phyloP scores from a whole-genome alignment of 2,797 vertebrate genomes.

The Aldrovandia affinis region DNA sequence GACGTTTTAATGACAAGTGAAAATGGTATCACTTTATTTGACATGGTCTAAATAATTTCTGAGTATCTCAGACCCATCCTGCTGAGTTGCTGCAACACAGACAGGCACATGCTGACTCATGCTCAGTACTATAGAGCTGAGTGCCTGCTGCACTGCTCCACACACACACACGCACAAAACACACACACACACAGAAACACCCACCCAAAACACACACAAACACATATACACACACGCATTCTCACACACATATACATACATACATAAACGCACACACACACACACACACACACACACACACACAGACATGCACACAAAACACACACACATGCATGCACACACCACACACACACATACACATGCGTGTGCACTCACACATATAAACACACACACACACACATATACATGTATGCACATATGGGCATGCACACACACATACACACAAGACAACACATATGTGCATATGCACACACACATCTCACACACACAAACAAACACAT shows the following conservation, averaged over 20 bases:
- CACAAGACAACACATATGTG: neutral
- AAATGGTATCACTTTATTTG: neutral
- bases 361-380: neutral
- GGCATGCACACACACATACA: neutral
- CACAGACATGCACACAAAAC: neutral
- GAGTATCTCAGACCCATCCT: neutral
- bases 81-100: constrained; percentile 18
- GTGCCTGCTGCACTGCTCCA: constrained; percentile 10
- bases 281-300: neutral
- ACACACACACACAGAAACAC: neutral
- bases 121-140: constrained; percentile 19
- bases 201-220: neutral
- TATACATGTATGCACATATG: too few relatives aligned
- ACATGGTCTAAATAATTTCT: too few relatives aligned
- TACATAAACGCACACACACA: neutral
- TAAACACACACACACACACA: neutral
- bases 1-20: too few relatives aligned
- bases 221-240: neutral
- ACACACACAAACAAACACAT: neutral
- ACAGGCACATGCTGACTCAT: constrained; percentile 35
- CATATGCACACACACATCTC: neutral
- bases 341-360: neutral
- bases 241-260: neutral
- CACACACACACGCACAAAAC: neutral
- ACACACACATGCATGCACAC: too few relatives aligned